Percentiles rank a stretch among this genome's conserved stretches.
Evolutionary conservation across 2,113 vertebrate species (phyloP).

Genomic region (Condylura cristata): DNA sequence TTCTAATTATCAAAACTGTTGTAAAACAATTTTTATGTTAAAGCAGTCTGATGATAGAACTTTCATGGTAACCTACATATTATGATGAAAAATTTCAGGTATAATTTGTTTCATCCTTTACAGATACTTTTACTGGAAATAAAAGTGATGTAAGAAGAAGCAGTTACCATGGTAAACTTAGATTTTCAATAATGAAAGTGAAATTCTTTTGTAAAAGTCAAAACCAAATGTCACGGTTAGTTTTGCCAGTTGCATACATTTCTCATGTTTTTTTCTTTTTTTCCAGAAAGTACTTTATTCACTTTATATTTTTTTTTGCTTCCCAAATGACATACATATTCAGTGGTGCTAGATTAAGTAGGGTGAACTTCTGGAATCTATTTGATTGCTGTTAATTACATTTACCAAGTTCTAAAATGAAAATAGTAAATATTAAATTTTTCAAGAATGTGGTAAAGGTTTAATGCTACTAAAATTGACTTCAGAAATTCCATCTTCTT

Average conservation of each 20-base stretch:
- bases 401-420: neutral
- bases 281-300: neutral
- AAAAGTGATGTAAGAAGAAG: neutral
- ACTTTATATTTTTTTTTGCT: neutral
- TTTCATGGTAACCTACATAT: neutral
- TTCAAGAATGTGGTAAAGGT: neutral
- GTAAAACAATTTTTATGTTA: neutral
- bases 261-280: slow-evolving; percentile 33
- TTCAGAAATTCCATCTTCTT: neutral
- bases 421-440: neutral
- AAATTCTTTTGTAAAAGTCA: slow-evolving; percentile 48
- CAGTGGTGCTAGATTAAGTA: neutral
- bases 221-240: slow-evolving; percentile 52
- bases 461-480: neutral
- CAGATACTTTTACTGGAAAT: neutral
- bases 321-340: neutral
- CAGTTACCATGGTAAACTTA: slow-evolving; percentile 62
- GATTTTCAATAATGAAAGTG: slow-evolving; percentile 44
- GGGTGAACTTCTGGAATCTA: neutral
- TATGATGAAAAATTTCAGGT: neutral
- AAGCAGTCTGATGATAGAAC: neutral
- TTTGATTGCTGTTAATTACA: neutral
- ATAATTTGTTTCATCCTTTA: neutral
- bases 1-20: neutral
- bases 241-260: neutral